Conservation (phyloP, 2,113 vertebrate species). For the Cricetomys ansorgei region DNA sequence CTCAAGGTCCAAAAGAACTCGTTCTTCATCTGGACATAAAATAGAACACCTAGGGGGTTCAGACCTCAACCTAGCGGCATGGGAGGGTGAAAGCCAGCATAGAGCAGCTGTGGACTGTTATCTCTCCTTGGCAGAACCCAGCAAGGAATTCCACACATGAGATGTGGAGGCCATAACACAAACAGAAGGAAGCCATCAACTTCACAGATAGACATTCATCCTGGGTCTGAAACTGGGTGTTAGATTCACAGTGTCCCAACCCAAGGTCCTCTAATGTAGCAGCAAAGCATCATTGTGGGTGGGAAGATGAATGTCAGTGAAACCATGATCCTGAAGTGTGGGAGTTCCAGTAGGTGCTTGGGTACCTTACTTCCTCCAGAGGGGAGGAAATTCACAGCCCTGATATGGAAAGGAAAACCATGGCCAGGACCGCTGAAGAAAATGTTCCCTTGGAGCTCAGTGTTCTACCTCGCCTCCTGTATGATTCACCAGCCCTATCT, state of each 20-base stretch:
- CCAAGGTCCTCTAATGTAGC: background rate
- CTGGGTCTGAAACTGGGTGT: background rate
- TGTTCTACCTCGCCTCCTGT: background rate
- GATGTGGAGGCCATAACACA: background rate
- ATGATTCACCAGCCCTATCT: too few relatives aligned
- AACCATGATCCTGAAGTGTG: background rate
- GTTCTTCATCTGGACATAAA: too few relatives aligned
- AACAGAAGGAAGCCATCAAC: background rate
- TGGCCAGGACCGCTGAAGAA: too few relatives aligned
- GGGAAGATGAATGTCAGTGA: background rate
- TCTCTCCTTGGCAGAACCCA: background rate
- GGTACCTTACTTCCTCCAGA: too few relatives aligned
- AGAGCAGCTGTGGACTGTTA: accelerated
- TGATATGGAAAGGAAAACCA: background rate
- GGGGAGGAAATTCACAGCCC: background rate
- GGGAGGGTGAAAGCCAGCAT: accelerated
- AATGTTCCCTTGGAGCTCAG: background rate
- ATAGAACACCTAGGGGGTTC: background rate
- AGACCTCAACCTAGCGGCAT: too few relatives aligned
- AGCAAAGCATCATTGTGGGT: too few relatives aligned
- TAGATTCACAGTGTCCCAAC: background rate
- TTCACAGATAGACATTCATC: accelerated
- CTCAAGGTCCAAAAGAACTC: background rate
- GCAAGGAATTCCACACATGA: too few relatives aligned
- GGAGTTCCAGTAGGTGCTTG: background rate